These are phyloP conservation scores for Eumeta japonica DNA, from an alignment of 1,140 invertebrate genomes.

Conservation along the genomic window DNA sequence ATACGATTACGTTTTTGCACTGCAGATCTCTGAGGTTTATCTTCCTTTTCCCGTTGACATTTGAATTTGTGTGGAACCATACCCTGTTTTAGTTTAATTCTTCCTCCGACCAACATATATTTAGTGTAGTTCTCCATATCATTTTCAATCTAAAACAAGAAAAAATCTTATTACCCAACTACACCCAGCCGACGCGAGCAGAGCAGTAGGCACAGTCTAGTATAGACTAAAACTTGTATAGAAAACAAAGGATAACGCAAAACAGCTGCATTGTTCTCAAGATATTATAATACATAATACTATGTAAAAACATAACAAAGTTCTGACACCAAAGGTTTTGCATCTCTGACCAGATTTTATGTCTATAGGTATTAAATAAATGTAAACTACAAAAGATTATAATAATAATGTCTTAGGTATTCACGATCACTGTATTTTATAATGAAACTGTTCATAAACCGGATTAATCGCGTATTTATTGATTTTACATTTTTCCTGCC, in stretches of 20 bases:
- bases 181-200: constrained; percentile 2
- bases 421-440: constrained; percentile 3
- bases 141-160: constrained; percentile 28
- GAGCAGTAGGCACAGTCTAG: constrained; percentile 1
- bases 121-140: constrained; percentile 34
- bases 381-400: constrained; percentile 9
- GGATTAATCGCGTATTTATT: constrained; percentile 3
- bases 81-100: constrained; percentile 23
- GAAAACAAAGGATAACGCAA: constrained; percentile 3
- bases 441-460: constrained; percentile 2
- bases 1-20: constrained; percentile 6
- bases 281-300: constrained; percentile 2
- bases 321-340: constrained; percentile 9
- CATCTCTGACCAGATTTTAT: constrained; percentile 6
- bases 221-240: constrained; percentile 3
- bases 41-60: constrained; percentile 27
- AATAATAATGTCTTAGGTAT: constrained; percentile 7
- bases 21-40: constrained; percentile 9
- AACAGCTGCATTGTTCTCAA: constrained; percentile 3
- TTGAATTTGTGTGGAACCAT: constrained; percentile 30
- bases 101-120: constrained; percentile 24
- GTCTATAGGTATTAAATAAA: constrained; percentile 7
- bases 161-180: constrained; percentile 14
- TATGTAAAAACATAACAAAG: constrained; percentile 9
- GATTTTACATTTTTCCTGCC: constrained; percentile 3